Conservation (phyloP, 2,113 vertebrate species). For the Nymphicus hollandicus region DNA sequence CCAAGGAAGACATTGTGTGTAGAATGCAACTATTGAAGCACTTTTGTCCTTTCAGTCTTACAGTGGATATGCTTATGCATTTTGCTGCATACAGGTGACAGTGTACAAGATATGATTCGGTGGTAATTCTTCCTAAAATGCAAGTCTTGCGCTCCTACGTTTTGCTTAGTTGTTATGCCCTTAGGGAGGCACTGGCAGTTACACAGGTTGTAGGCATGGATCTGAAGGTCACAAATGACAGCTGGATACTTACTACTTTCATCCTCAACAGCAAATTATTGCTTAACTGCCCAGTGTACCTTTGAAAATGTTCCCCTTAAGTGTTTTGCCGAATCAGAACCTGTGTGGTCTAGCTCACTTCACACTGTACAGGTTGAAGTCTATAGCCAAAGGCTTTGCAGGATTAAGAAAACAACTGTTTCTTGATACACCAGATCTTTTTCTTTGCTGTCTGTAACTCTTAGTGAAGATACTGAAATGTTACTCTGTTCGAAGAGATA, state of each 20-base stretch:
- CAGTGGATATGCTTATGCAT: background rate
- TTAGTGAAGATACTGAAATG: background rate
- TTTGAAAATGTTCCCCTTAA: background rate
- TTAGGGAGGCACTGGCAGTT: background rate
- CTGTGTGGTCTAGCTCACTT: background rate
- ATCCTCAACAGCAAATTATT: background rate
- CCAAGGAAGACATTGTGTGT: background rate
- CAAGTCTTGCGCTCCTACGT: background rate
- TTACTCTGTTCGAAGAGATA: background rate
- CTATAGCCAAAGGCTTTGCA: background rate
- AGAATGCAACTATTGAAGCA: background rate
- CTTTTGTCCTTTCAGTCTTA: background rate
- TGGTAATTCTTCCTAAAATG: background rate
- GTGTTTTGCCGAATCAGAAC: background rate
- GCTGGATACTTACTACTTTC: background rate
- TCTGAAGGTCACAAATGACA: background rate
- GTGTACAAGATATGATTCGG: background rate
- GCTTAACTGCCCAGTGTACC: background rate
- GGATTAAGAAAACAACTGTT: background rate
- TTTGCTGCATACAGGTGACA: background rate
- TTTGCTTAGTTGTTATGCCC: background rate
- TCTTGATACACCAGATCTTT: background rate
- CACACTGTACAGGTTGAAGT: background rate
- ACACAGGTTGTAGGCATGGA: background rate
- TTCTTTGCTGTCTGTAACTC: background rate